These are phyloP conservation scores for Micropoecilia bifurca DNA, from an alignment of 2,797 vertebrate genomes.

Conservation along the genomic window DNA sequence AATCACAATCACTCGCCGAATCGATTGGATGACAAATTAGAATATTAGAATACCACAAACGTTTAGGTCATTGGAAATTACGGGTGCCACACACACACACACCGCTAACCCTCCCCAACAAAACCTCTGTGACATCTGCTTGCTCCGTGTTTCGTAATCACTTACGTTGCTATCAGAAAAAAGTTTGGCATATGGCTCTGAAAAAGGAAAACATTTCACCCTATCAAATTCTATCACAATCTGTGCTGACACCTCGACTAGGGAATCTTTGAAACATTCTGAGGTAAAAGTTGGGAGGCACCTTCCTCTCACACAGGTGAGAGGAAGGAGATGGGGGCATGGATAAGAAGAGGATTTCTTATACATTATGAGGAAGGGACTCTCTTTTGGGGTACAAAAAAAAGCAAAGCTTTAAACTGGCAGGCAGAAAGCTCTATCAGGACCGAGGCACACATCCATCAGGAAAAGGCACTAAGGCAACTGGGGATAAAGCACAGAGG, in stretches of 20 bases:
- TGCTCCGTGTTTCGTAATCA: constrained; percentile 44
- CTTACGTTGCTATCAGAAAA: constrained; percentile 9
- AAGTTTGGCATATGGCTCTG: constrained; percentile 36
- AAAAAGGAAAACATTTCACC: constrained; percentile 52
- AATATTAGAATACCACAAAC: constrained; percentile 62
- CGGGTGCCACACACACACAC: constrained; percentile 34
- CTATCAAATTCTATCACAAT: constrained; percentile 50
- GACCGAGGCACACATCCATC: constrained; percentile 71
- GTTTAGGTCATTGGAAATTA: constrained; percentile 70
- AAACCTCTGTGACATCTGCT: constrained; percentile 53
- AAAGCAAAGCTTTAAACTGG: constrained; percentile 42
- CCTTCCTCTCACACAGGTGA: background rate
- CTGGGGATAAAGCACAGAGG: constrained; percentile 70
- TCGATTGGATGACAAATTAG: constrained; percentile 44
- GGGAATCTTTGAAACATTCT: constrained; percentile 29
- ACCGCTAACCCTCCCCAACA: background rate
- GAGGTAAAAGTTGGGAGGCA: constrained; percentile 5
- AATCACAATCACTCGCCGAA: constrained; percentile 57
- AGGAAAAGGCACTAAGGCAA: constrained; percentile 64
- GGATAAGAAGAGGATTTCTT: constrained; percentile 33
- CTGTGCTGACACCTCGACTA: constrained; percentile 14
- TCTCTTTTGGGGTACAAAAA: constrained; percentile 26
- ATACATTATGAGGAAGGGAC: constrained; percentile 24
- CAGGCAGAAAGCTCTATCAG: constrained; percentile 64
- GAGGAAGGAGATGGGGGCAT: constrained; percentile 5